phyloP scores from a whole-genome alignment of 2,888 invertebrate genomes.

The Diarsia brunnea region DNA sequence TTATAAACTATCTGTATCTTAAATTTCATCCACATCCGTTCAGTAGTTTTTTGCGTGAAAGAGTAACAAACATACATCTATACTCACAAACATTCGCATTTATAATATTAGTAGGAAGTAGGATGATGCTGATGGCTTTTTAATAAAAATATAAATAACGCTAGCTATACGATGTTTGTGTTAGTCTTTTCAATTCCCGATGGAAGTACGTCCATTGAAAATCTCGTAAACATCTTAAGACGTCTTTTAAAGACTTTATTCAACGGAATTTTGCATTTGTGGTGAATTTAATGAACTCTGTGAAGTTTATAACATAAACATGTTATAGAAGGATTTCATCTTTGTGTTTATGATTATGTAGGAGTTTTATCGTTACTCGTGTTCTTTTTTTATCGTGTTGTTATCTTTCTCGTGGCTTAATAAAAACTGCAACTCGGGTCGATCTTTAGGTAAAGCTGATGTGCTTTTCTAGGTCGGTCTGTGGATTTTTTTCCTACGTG shows the following conservation, averaged over 20 bases:
- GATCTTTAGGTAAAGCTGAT: too few relatives aligned
- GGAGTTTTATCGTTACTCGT: neutral
- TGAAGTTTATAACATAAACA: conserved; percentile 37
- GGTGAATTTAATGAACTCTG: conserved; percentile 47
- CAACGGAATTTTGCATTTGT: conserved; percentile 48
- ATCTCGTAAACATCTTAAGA: conserved; percentile 52
- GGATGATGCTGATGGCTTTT: conserved; percentile 13
- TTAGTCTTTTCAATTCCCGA: conserved; percentile 46
- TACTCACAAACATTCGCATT: too few relatives aligned
- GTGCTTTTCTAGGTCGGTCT: too few relatives aligned
- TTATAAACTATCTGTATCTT: too few relatives aligned
- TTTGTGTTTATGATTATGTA: conserved; percentile 18
- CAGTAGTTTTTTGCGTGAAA: too few relatives aligned
- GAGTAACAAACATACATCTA: too few relatives aligned
- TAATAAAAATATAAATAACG: conserved; percentile 31
- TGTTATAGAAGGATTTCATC: conserved; percentile 32
- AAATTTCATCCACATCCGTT: too few relatives aligned
- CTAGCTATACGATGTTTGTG: conserved; percentile 30
- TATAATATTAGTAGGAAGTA: too few relatives aligned
- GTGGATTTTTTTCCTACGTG: too few relatives aligned
- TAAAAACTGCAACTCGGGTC: too few relatives aligned
- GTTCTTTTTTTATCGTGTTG: too few relatives aligned
- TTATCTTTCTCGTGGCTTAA: too few relatives aligned
- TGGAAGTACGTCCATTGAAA: conserved; percentile 43
- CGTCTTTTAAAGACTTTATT: conserved; percentile 56